Base-by-base conservation (phyloP, 1,140 invertebrate species). In the Drosophila pandora region DNA sequence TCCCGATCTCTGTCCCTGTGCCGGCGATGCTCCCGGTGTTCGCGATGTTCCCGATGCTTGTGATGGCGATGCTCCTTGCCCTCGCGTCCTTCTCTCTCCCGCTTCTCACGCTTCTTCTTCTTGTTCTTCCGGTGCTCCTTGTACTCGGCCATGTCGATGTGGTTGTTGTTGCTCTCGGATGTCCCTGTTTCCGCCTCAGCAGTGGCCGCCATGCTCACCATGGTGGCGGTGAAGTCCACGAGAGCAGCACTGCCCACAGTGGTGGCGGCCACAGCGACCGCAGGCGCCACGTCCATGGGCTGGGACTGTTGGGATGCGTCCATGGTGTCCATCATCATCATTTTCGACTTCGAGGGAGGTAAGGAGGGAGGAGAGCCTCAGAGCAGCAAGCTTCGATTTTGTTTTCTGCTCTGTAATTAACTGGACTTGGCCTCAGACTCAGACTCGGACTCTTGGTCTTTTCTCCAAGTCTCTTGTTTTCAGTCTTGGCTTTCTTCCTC, bases 311-410 rank as follows among this genome's bases (percentile, higher is more conserved):
- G 43, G 17, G 43, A 47, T 47, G 83, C 73, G 49, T 88, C 83
- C 76, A 88, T 74, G 68, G 89, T 90, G 80, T 91, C 90, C 90
- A 91, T 91, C 90, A 91, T 91, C 90, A 91, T 91, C 90, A 91
- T 91, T 71, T 71, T 79, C 84, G 68, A 59, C 57, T 32, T 53
- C 12, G 30, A 34, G 17, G 45, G 39, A 65, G 30, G 30, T 5
- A 32, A 3, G 30, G 2, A 2, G 30, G 1, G 8, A 10, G 32
- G 8, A 65, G 82, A 60, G 75, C 79, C 56, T 17, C 17, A 28
- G 25, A 28, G 25, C 34, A 49, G 32, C 1, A 8, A 8, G 7
- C 75, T 55, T 79, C 72, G 82, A 72, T 79, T 89, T 83, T 83
- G 72, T 71, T 78, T 79, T 87, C 75, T 79, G 69, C 76, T 79